Evolutionary conservation across 2,797 vertebrate genomes (phyloP).

Genomic region (Diplodus sargus): DNA sequence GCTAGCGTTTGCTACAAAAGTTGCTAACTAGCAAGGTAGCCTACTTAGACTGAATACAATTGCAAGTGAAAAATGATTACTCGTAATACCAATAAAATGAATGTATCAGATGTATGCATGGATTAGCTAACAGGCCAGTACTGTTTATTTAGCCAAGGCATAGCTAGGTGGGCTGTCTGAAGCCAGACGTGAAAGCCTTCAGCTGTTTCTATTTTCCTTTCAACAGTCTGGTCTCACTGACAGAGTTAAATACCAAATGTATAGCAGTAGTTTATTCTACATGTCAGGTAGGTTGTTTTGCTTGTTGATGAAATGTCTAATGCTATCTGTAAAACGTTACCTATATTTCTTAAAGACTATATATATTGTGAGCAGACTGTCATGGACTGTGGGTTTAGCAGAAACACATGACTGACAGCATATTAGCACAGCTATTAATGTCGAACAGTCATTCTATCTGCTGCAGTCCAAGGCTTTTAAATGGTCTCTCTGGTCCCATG

Average conservation of each 20-base stretch:
- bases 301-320: background rate
- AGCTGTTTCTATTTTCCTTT: background rate
- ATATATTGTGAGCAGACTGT: background rate
- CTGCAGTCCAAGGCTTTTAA: background rate
- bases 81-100: background rate
- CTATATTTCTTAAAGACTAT: background rate
- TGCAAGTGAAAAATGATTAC: background rate
- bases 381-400: background rate
- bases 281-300: background rate
- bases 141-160: background rate
- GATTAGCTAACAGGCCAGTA: background rate
- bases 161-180: background rate
- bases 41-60: background rate
- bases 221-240: background rate
- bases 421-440: background rate
- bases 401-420: background rate
- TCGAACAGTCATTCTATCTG: no score
- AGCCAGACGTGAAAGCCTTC: background rate
- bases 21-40: slow-evolving; percentile 66
- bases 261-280: background rate
- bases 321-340: background rate
- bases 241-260: background rate
- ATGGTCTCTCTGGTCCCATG: background rate
- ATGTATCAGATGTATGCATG: no score
- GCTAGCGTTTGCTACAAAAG: slow-evolving; percentile 59